Base-by-base conservation (phyloP, 1,140 invertebrate genomes). In the Steinernema khuongi region DNA sequence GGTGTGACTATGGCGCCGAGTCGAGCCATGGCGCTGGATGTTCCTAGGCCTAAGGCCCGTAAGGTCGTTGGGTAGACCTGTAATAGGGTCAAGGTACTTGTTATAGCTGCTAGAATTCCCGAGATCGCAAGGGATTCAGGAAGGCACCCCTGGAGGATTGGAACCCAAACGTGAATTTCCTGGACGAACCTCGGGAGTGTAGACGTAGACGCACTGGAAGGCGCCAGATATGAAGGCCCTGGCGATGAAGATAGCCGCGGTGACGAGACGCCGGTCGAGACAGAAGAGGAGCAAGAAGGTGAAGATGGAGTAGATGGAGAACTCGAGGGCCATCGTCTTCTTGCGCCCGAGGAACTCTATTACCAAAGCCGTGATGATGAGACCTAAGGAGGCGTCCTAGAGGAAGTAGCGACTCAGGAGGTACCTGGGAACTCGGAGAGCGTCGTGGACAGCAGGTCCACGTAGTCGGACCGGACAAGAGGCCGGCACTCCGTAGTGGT, bases 141-240 rank as follows among this genome's bases (percentile, higher is more conserved):
- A n/a, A n/a, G n/a, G n/a, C n/a, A n/a, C n/a, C n/a, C n/a, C n/a
- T n/a, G n/a, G n/a, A n/a, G n/a, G n/a, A n/a, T n/a, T n/a, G n/a
- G n/a, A n/a, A n/a, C n/a, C n/a, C n/a, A n/a, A n/a, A n/a, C n/a
- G 22, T n/a, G 2, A 67, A 74, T 50, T 33, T 36, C 11, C 26
- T 44, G 4, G 17, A 32, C 43, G 18, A 67, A 94, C 92, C 89
- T 96, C 94, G 28, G 94, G 93, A 18, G 94, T 96, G 81, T 97
- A 96, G 18, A 96, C 93, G 83, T 97, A 96, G 0, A 93, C 92
- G 18, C 93, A 93, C 89, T 95, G 93, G 84, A 97, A 96, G 1
- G 94, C 90, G 0, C 93, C 93, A 31, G 93, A 93, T 76, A 96
- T 94, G 71, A 96, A 91, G 1, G 92, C 94, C 82, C 94, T 88